phyloP scores from a whole-genome alignment of 1,140 invertebrate genomes.

The Phymorhynchus buccinoides region DNA sequence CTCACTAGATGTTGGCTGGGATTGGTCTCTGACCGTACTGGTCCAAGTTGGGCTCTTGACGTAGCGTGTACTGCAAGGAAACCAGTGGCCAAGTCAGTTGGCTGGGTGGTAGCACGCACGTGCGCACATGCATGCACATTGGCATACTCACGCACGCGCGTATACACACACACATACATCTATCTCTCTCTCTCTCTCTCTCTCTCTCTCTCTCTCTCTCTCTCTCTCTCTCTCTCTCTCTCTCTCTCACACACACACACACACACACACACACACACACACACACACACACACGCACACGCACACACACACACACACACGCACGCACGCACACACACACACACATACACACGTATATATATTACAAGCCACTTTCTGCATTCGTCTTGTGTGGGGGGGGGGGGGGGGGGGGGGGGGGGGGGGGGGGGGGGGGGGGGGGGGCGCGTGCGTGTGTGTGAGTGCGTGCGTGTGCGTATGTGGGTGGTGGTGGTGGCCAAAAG shows the following conservation, averaged over 20 bases:
- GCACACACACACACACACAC: background rate
- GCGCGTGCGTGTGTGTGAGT: too few species aligned
- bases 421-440: too few species aligned
- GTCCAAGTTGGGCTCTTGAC: slow-evolving; percentile 65
- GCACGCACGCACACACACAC: background rate
- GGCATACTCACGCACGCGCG: too few species aligned
- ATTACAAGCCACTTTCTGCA: too few species aligned
- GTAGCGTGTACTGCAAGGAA: slow-evolving; percentile 63
- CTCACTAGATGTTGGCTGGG: slow-evolving; percentile 70
- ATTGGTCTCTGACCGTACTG: slow-evolving; percentile 67
- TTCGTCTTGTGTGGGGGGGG: too few species aligned
- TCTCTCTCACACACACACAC: background rate
- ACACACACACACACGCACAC: background rate
- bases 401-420: too few species aligned
- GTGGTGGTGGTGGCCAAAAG: too few species aligned
- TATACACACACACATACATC: background rate
- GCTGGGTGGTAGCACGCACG: too few species aligned
- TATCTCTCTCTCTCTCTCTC: background rate
- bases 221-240: background rate
- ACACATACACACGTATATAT: slow-evolving; percentile 8
- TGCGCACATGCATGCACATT: too few species aligned
- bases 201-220: background rate
- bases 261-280: background rate
- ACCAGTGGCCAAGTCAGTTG: too few species aligned
- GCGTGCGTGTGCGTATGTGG: too few species aligned